Conservation (phyloP, 2,888 invertebrate species). For the Apamea epomidion region DNA sequence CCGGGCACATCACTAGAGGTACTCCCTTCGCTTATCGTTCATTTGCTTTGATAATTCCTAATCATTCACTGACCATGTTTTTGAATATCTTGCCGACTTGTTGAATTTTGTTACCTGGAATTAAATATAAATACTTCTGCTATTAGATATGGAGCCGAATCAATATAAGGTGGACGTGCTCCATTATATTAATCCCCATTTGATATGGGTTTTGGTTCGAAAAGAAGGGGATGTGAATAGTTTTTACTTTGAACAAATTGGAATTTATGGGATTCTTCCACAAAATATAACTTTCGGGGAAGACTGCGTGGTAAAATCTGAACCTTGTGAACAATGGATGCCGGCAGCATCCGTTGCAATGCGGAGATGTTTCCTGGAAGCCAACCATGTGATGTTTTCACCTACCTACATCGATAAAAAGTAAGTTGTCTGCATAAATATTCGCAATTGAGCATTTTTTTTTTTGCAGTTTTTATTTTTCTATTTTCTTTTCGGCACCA, state of each 20-base stretch:
- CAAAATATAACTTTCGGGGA: slow-evolving; percentile 66
- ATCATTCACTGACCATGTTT: slow-evolving; percentile 15
- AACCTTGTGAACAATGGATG: slow-evolving; percentile 74
- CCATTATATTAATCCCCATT: slow-evolving; percentile 79
- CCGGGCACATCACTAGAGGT: slow-evolving; percentile 29
- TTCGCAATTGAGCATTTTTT: too few relatives aligned
- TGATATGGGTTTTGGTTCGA: slow-evolving; percentile 80
- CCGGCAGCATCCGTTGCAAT: slow-evolving; percentile 73
- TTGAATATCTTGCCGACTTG: slow-evolving; percentile 18
- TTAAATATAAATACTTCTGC: neutral
- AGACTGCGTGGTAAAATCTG: slow-evolving; percentile 62
- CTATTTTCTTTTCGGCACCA: neutral
- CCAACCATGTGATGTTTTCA: slow-evolving; percentile 75
- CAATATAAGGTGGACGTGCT: slow-evolving; percentile 79
- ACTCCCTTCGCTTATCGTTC: slow-evolving; percentile 12
- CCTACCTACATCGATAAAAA: slow-evolving; percentile 76
- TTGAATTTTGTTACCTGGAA: neutral
- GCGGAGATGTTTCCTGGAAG: slow-evolving; percentile 68
- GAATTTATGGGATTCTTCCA: slow-evolving; percentile 81
- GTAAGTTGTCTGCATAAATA: slow-evolving; percentile 65
- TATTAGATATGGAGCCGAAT: slow-evolving; percentile 71
- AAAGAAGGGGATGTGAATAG: slow-evolving; percentile 54
- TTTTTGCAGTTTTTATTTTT: neutral
- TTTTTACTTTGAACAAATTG: slow-evolving; percentile 80
- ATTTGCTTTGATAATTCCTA: neutral